Base-by-base conservation (phyloP, 2,797 vertebrate genomes). In the Oryzias dopingdopingensis region DNA sequence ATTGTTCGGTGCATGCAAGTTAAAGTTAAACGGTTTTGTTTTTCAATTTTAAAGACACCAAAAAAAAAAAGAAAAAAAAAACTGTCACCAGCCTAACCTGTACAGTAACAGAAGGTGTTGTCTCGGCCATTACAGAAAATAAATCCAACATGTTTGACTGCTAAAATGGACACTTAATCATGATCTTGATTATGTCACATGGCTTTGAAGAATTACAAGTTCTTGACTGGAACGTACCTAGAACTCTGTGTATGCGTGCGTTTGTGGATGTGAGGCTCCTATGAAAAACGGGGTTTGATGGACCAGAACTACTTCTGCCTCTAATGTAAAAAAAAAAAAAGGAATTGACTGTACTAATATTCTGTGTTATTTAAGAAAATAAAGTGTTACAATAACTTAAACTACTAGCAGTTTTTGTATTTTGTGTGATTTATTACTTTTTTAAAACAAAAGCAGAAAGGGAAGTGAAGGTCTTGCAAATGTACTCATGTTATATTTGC, bases 331-430 rank as follows among this genome's bases (percentile, higher is more conserved):
- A 37, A 12, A 10, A 32, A 37, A 37, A 29, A 29, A 29, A 29
- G 26, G 26, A 86, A 86, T 74, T 85, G 80, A 90, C 88, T 90
- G 82, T 92, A 86, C 86, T 91, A 87, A 90, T 92, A 88, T 84
- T 87, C 79, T 85, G 79, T 90, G 86, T 69, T 90, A 90, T 87
- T 89, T 78, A 88, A 81, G 61, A 80, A 84, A 89, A 88, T 85
- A 88, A 89, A 89, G 81, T 89, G 75, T 87, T 86, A 66, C 20
- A 72, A 65, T 85, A 83, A 81, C 53, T 69, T 65, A 4, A 45
- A 6, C 32, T 40, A 15, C 4, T 43, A 50, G 23, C 24, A 5
- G 5, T 29, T 8, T 5, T 42, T 4, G 13, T 22, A 15, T 10
- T 14, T 2, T 5, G 13, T 47, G 23, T 14, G 22, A 5, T 12